Conservation (phyloP, 1,140 invertebrate genomes). For the Penaeus vannamei region DNA sequence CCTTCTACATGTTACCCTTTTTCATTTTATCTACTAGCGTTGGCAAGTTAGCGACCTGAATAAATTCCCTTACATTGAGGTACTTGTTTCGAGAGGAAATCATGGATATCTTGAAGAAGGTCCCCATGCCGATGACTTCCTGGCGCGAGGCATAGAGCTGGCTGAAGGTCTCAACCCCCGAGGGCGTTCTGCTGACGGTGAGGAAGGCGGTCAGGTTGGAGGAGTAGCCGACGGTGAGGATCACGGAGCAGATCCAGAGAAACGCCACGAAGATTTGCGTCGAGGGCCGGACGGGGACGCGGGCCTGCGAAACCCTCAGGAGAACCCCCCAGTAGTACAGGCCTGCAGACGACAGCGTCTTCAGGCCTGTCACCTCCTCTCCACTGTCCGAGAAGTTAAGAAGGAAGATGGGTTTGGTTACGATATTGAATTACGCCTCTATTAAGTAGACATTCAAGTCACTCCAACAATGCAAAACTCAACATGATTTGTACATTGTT, state of each 20-base stretch:
- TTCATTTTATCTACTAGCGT: too few relatives aligned
- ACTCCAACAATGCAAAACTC: too few relatives aligned
- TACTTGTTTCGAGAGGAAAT: conserved; percentile 1
- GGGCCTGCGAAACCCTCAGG: not conserved
- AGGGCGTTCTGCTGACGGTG: conserved; percentile 31
- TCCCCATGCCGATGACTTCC: not conserved
- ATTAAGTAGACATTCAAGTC: too few relatives aligned
- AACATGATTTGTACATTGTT: too few relatives aligned
- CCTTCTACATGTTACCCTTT: too few relatives aligned
- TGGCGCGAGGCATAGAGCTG: conserved; percentile 11
- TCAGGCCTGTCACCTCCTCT: too few relatives aligned
- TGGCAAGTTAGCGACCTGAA: too few relatives aligned
- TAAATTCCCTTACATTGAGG: too few relatives aligned
- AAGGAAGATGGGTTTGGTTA: too few relatives aligned
- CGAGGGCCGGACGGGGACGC: not conserved
- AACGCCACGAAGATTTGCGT: conserved; percentile 30
- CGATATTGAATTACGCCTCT: too few relatives aligned
- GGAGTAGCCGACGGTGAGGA: conserved; percentile 25
- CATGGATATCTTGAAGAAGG: conserved; percentile 5
- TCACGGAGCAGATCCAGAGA: conserved; percentile 22
- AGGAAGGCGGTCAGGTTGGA: conserved; percentile 46
- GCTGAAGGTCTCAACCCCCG: conserved; percentile 22
- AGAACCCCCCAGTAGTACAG: not conserved
- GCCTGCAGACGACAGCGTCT: too few relatives aligned
- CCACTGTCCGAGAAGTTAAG: too few relatives aligned